Base-by-base conservation (phyloP, 2,797 vertebrate species). In the Pelodytes ibericus region DNA sequence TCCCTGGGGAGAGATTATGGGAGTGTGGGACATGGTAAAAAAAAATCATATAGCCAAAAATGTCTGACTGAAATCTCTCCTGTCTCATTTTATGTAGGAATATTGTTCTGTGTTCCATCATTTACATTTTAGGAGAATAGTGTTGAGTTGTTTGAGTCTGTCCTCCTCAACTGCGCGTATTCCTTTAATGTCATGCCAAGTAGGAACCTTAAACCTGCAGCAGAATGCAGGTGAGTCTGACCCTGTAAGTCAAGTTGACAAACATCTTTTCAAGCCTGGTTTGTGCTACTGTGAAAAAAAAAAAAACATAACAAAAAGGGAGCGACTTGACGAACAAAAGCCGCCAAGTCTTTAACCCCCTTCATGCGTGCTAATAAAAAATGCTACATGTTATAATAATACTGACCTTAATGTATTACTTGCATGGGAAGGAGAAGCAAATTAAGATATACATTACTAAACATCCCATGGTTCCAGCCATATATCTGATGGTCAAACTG, bases 101-200 rank as follows among this genome's bases (percentile, higher is more conserved):
- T 36, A 36, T 36, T 36, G 33, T 36, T 36, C 5, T 11, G 11
- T 6, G 11, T 36, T 5, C 33, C 1, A 1, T 36, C 33, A 36
- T 36, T 11, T 36, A 36, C 33, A 36, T 24, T 22, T 56, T 4
- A 2, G 24, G 22, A 58, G 24, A 2, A 58, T 58, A 58, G n/a
- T n/a, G n/a, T n/a, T n/a, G n/a, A n/a, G n/a, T n/a, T n/a, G n/a
- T n/a, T n/a, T n/a, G n/a, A n/a, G n/a, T n/a, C n/a, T n/a, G n/a
- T n/a, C n/a, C n/a, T n/a, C n/a, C n/a, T n/a, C n/a, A n/a, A n/a
- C 59, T 64, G 66, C 57, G 64, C 41, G 36, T 64, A 47, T 64
- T 76, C 56, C 63, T 67, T 72, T 78, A 72, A 72, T 72, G 69
- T 66, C 18, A 24, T 72, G 75, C 75, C 75, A 78, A 41, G 59